Evolutionary conservation across 2,888 invertebrate species (phyloP).

Genomic region (Calliopum simillimum): DNA sequence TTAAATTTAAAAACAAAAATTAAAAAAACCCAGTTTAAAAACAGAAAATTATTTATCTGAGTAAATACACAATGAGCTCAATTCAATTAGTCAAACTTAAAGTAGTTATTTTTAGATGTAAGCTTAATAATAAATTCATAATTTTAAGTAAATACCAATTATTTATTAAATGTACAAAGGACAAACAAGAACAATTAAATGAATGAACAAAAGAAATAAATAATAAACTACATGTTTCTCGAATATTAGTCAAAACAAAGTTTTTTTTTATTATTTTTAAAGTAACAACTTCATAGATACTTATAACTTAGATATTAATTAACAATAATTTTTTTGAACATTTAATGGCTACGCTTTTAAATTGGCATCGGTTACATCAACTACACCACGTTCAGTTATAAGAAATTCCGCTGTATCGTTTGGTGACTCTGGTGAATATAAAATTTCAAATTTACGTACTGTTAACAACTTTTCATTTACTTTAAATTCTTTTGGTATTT

Average conservation of each 20-base stretch:
- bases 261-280: neutral
- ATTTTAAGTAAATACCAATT: constrained; percentile 23
- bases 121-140: constrained; percentile 17
- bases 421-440: constrained; percentile 73
- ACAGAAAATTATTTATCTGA: neutral
- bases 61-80: neutral
- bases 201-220: constrained; percentile 2
- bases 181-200: constrained; percentile 25
- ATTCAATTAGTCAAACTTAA: constrained; percentile 15
- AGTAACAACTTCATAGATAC: neutral
- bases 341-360: neutral
- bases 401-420: constrained; percentile 68
- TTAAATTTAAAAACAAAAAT: neutral
- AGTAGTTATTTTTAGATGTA: constrained; percentile 2
- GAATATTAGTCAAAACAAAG: constrained; percentile 10
- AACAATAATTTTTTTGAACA: neutral
- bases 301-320: neutral
- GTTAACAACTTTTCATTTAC: constrained; percentile 53
- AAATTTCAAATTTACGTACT: constrained; percentile 68
- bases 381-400: constrained; percentile 68
- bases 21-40: neutral
- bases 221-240: constrained; percentile 32
- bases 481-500: constrained; percentile 58
- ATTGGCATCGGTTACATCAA: constrained; percentile 50
- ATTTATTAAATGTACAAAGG: constrained; percentile 40